Evolutionary conservation across 2,888 invertebrate species (phyloP), one percentile per base, ranked within the genome.

Genomic region (Agonopterix arenella): DNA sequence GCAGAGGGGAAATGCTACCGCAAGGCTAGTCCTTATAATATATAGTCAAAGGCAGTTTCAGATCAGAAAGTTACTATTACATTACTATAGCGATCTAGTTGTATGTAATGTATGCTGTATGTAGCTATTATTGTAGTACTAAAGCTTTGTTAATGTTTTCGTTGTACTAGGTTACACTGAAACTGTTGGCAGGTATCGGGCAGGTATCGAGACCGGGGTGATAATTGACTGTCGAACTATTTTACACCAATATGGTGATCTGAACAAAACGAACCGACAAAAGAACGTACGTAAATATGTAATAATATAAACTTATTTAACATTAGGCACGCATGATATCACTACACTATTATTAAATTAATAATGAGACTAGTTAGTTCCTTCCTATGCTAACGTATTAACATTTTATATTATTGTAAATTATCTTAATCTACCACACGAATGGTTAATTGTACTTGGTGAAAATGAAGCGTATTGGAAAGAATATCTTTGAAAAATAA

Each of bases 331-430:
- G 80, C 84, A 70, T 73, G 73, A 77, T 84, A 80, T 82, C 76
- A 81, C 80, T 84, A 81, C 68, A 49, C 51, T 51, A 54, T 51
- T 69, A 81, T 68, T 77, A 80, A 78, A 76, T 65, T 64, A 67
- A 60, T 64, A 62, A 82, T 86, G 85, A 89, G 88, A 89, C 88
- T 89, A 88, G 88, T 89, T 89, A 89, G 88, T 86, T 85, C 70
- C 66, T 80, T 68, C 70, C 75, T 86, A 84, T 62, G 51, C 78
- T 84, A 84, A 63, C 68, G 71, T 81, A 82, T 77, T 80, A 79
- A 76, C 77, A 71, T 76, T 28, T 28, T 49, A 76, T 64, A 64
- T 61, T 62, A 67, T 70, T 66, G 56, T 50, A 51, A 51, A 42
- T 50, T 65, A 66, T 66, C 69, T 64, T 65, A 64, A 66, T 64